Conservation (phyloP, 2,888 invertebrate species). For the Oegoconia quadripuncta region DNA sequence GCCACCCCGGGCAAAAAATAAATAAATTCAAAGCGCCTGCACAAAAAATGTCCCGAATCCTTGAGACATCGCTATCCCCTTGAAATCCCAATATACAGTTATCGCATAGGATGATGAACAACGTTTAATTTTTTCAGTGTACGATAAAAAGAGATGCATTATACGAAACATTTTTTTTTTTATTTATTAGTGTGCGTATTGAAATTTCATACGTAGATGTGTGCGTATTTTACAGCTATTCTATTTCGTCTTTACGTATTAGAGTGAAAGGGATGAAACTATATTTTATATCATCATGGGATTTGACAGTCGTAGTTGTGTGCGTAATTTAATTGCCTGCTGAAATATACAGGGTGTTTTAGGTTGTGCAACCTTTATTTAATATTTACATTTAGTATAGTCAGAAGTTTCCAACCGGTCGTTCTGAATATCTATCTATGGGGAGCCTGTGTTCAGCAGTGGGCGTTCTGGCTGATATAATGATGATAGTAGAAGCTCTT, state of each 20-base stretch:
- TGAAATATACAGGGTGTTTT: not conserved
- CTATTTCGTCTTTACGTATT: not conserved
- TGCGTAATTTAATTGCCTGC: constrained; percentile 32
- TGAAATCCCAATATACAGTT: constrained; percentile 67
- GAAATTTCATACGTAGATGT: constrained; percentile 17
- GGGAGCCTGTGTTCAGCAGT: too few species aligned
- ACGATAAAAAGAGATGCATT: constrained; percentile 21
- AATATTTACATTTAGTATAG: not conserved
- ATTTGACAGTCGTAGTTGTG: constrained; percentile 16
- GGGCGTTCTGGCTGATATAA: too few species aligned
- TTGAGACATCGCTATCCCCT: constrained; percentile 64
- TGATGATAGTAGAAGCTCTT: too few species aligned
- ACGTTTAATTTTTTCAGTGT: constrained; percentile 29
- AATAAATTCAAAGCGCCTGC: constrained; percentile 63
- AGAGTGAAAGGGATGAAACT: constrained; percentile 2
- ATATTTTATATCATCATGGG: constrained; percentile 3
- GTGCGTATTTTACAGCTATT: not conserved
- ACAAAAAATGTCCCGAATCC: constrained; percentile 72
- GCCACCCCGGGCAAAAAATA: constrained; percentile 77
- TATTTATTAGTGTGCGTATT: constrained; percentile 12
- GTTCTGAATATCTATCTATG: too few species aligned
- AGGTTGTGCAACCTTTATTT: constrained; percentile 1
- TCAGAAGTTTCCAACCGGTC: too few species aligned
- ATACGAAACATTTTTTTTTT: not conserved
- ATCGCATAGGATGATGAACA: constrained; percentile 39